Base-by-base conservation (phyloP, 2,113 vertebrate genomes). In the Anguilla japonica region DNA sequence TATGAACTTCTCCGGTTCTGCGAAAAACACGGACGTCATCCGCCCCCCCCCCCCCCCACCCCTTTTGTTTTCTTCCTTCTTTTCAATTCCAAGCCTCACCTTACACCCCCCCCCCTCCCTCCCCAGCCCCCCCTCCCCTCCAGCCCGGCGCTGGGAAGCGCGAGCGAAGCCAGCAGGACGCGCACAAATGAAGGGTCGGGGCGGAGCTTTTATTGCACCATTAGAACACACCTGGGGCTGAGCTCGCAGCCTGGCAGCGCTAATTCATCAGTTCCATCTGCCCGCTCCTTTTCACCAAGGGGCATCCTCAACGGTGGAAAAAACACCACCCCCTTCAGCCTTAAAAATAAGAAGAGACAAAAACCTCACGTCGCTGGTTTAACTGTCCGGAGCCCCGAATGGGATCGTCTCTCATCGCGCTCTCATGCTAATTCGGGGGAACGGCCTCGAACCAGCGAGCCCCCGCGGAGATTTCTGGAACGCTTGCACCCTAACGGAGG, bases 1-100 rank as follows among this genome's bases (percentile, higher is more conserved):
- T 95, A 94, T 89, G 89, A 91, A 92, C 92, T 53, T 7, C 90
- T 94, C 91, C 91, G 93, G 91, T 93, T 95, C 92, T 89, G 92
- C 90, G n/a, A n/a, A n/a, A 89, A 92, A 91, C 93, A 93, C 90
- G 92, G 91, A 92, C 94, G 79, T 56, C 34, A 34, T 34, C 34
- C 34, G 34, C 34, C 34, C 34, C 34, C 34, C 22, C 11, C 56
- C 40, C 84, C 43, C 81, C 34, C 84, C 79, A 43, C 83, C 50
- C 81, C 26, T 79, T 60, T 56, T 67, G 20, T 81, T 57, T 20
- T 41, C 50, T 29, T 83, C 26, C 89, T 53, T 85, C 26, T 79
- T 78, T 56, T 79, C 20, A 5, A 41, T 90, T 87, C 88, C 90
- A 91, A 93, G 93, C 92, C 91, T 92, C 89, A 90, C 91, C 90